phyloP scores from a whole-genome alignment of 2,797 vertebrate species.

The Protonibea diacanthus region DNA sequence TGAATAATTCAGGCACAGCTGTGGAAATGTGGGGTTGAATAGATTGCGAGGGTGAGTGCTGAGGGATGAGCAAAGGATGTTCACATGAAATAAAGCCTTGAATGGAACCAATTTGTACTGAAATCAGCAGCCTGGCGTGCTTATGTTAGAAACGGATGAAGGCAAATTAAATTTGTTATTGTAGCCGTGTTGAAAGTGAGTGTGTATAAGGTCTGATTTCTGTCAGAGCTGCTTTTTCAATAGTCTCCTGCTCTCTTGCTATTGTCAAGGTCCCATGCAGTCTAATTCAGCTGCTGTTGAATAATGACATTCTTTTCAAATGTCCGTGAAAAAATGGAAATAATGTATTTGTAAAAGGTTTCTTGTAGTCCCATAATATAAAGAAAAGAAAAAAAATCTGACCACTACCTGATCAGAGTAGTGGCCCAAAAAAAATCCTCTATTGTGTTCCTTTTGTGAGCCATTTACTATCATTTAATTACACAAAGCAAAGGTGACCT shows the following conservation, averaged over 20 bases:
- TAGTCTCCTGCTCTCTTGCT: not conserved
- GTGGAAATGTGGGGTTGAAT: conserved; percentile 61
- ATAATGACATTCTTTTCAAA: not conserved
- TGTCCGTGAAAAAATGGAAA: not conserved
- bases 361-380: not conserved
- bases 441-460: not conserved
- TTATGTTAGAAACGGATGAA: not conserved
- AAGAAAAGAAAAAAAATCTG: not conserved
- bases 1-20: conserved; percentile 84
- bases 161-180: not conserved
- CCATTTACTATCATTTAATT: conserved; percentile 1
- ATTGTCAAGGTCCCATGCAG: not conserved
- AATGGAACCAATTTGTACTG: conserved; percentile 20
- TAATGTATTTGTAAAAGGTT: not conserved
- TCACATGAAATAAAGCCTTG: conserved; percentile 42
- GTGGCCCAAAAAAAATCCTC: not conserved
- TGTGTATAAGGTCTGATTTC: not conserved
- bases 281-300: not conserved
- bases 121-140: not conserved
- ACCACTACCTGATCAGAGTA: not conserved
- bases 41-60: conserved; percentile 31
- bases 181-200: not conserved
- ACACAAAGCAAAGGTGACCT: conserved; percentile 10
- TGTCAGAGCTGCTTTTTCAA: not conserved
- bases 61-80: conserved; percentile 25